Evolutionary conservation across 2,113 vertebrate species (phyloP), one percentile per base, ranked within the genome.

Genomic region (Corythornis madagascariensis): DNA sequence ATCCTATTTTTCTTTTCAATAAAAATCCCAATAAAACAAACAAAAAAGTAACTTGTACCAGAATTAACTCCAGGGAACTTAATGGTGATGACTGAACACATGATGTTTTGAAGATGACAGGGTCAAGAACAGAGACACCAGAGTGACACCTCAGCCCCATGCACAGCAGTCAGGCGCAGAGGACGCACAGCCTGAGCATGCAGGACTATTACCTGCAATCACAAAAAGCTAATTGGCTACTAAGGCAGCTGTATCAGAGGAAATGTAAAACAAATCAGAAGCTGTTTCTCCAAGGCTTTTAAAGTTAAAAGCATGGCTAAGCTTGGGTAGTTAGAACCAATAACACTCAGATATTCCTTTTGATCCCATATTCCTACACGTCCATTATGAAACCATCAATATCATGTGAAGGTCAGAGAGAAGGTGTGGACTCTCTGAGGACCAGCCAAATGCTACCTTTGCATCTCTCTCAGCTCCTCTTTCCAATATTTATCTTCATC

Each of bases 241-340:
- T 40, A 16, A 77, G 84, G 85, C 80, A 83, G 61, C 89, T 80
- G 20, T 28, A 93, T 91, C 65, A 83, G 88, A 82, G 67, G 69
- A 95, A 94, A 94, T 89, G 63, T 63, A 88, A 94, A 95, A 89
- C 92, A 92, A 94, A 94, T 56, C 80, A 96, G 88, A 93, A 93
- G 40, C 33, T 80, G 77, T 92, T 96, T 94, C 93, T 96, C 64
- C 52, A 85, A 92, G 82, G 94, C 76, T 96, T 97, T 97, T 96
- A 91, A 96, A 97, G 92, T 91, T 95, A 96, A 97, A 96, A 97
- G 85, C 42, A 20, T 61, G 86, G 90, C 90, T 93, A 79, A 94
- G 66, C 86, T 93, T 84, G 83, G 94, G 93, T 90, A 84, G 88
- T 96, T 85, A 87, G 87, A 87, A 91, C 86, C 95, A 92, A 65